Evolutionary conservation across 2,888 invertebrate species (phyloP), one percentile per base, ranked within the genome.

Genomic region (Oligia fasciuncula): DNA sequence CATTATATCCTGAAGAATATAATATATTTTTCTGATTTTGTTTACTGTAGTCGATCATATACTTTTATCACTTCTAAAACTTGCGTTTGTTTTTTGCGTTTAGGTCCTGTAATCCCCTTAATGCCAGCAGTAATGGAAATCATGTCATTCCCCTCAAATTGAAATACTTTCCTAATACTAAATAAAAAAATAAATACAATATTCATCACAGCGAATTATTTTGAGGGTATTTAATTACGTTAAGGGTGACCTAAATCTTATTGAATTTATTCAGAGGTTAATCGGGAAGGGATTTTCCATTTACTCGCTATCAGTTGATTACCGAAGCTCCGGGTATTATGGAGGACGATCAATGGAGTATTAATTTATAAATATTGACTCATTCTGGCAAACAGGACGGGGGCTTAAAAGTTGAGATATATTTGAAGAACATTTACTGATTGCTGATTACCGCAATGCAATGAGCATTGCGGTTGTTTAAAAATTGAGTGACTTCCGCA

Each of bases 181-280:
- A 57, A 23, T 57, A 57, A 57, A 29, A 29, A 29, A 29, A 29
- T 29, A 29, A 29, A 29, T 29, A 29, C 29, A 29, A 29, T 29
- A 29, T 29, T 29, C 40, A 9, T 80, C 72, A 73, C 13, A 66
- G 80, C 73, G 65, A 83, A 85, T 80, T 84, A 11, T 40, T 87
- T 73, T 79, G 79, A 81, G 62, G 79, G 75, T 76, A 88, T 89
- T 89, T 88, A 83, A 90, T 89, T 89, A 81, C 72, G 68, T 87
- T 66, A 66, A 83, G 83, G 79, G 65, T 72, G 79, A 90, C 83
- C 76, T 73, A 57, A 83, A 67, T n/a, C 79, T 85, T 77, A 84
- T 75, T 79, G 81, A 88, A 88, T 86, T 79, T 85, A 85, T 83
- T 85, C 60, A 66, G 73, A 81, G 77, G 76, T 75, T 57, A 63